Base-by-base conservation (phyloP, 2,113 vertebrate genomes). In the Menura novaehollandiae region DNA sequence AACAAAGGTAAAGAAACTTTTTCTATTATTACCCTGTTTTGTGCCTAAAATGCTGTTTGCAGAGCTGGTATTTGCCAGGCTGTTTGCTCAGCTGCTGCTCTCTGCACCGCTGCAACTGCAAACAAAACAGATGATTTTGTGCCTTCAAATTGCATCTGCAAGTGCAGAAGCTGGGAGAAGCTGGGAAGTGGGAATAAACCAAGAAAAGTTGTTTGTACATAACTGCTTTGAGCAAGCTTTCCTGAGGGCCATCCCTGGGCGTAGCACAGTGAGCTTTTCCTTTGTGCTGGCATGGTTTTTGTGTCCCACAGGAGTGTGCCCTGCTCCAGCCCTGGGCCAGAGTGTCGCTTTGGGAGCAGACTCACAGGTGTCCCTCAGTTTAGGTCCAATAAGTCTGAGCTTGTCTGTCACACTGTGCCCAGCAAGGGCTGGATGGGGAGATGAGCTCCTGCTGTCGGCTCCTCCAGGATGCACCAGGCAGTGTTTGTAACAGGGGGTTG, bases 201-300 rank as follows among this genome's bases (percentile, higher is more conserved):
- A 58, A n/a, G 33, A 33, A 37, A 39, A 75, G 41, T 32, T 51
- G 7, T 15, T 73, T 56, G 35, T 33, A 14, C 15, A 0, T 5
- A 39, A 6, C 14, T 78, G 37, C 60, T 74, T 66, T 44, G 37
- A 47, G 13, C 16, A 21, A 28, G 33, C 14, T 52, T 5, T 41
- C 5, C 56, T 43, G 52, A n/a, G 60, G 28, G 39, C 56, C 47
- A 5, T n/a, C 51, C 32, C 46, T 7, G 21, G 46, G 11, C 4
- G 0, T 1, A 18, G 33, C 43, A 30, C 18, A 33, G 53, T 1
- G 74, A 72, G 22, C 8, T 41, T 44, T 43, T 49, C 6, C 46
- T 66, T 10, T 1, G 37, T 58, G 9, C 66, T 49, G 0, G 33
- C 21, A 1, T 0, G 41, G 37, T 21, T 30, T 22, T 72, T 17